Percentiles rank a stretch among this genome's conserved stretches.
phyloP scores from a whole-genome alignment of 2,797 vertebrate genomes.

The Danio kyathit region DNA sequence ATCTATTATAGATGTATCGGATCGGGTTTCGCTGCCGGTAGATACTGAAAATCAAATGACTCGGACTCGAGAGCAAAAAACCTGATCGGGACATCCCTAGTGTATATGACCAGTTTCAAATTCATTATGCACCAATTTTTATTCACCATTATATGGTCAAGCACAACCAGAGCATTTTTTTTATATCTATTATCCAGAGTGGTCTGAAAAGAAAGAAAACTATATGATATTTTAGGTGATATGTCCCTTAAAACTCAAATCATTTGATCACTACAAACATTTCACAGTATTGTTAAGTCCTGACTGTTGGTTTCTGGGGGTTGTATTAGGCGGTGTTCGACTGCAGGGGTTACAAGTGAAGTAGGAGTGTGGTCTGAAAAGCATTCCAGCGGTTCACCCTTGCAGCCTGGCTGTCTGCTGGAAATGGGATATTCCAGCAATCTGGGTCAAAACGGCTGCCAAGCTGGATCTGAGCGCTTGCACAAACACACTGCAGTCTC shows the following conservation, averaged over 20 bases:
- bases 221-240: no score
- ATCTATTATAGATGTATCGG: no score
- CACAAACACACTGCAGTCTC: conserved; percentile 37
- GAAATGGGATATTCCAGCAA: conserved; percentile 54
- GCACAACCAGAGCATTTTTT: no score
- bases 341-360: conserved; percentile 52
- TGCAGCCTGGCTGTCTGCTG: conserved; percentile 66
- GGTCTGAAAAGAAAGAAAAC: no score
- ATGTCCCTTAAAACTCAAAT: background rate
- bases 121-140: no score
- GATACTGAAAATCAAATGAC: no score
- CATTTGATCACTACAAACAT: background rate
- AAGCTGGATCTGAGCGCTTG: conserved; percentile 44
- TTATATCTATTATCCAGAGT: no score
- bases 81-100: no score
- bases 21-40: no score
- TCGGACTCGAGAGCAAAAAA: no score
- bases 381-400: conserved; percentile 72
- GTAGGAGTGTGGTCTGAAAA: conserved; percentile 55
- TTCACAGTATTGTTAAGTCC: conserved; percentile 12
- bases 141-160: no score
- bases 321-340: conserved; percentile 41
- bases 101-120: no score
- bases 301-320: conserved; percentile 11
- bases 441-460: conserved; percentile 42